Conservation (phyloP, 2,113 vertebrate genomes). For the Ciconia boyciana region DNA sequence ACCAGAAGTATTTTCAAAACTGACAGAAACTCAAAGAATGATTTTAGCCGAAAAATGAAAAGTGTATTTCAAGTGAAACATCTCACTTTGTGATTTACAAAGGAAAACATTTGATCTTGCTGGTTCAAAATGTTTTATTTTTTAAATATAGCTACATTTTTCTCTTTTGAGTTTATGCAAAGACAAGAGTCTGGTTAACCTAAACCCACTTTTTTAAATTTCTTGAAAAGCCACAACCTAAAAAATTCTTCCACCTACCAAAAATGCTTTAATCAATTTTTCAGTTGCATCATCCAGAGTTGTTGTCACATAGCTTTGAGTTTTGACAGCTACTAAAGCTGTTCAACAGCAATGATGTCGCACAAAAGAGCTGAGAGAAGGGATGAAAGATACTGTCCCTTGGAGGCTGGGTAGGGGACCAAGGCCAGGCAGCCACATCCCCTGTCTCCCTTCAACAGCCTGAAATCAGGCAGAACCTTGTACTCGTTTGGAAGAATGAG, state of each 20-base stretch:
- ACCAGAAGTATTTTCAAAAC: neutral
- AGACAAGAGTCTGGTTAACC: neutral
- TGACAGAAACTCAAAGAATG: neutral
- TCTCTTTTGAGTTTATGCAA: neutral
- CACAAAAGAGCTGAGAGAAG: neutral
- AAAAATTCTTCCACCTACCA: neutral
- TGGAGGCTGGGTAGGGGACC: neutral
- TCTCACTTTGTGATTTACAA: neutral
- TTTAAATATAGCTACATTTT: neutral
- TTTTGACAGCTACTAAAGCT: neutral
- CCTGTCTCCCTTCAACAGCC: neutral
- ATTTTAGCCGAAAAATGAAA: neutral
- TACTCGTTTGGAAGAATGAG: neutral
- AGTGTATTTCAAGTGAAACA: neutral
- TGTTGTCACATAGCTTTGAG: neutral
- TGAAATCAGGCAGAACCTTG: neutral
- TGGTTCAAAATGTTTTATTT: neutral
- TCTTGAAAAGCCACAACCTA: neutral
- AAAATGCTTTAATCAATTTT: neutral
- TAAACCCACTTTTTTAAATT: neutral
- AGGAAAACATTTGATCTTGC: neutral
- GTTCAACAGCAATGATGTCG: neutral
- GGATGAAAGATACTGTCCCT: neutral
- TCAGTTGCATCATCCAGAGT: neutral
- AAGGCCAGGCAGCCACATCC: neutral